Percentiles rank a stretch among this genome's conserved stretches.
phyloP scores from a whole-genome alignment of 2,888 invertebrate genomes.

The Lathronympha strigana region DNA sequence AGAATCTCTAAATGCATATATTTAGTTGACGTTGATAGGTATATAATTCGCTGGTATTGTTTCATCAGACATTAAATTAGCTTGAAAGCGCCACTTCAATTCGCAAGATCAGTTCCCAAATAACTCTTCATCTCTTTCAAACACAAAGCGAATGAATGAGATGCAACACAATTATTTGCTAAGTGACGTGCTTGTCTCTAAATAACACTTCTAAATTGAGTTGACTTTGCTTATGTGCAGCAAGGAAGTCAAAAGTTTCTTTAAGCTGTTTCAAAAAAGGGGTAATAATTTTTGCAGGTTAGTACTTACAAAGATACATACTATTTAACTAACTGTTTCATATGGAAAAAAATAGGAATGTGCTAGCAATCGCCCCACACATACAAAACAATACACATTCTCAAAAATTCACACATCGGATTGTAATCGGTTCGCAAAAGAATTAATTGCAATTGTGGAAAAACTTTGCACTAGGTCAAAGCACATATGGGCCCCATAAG shows the following conservation, averaged over 20 bases:
- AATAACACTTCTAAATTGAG: not conserved
- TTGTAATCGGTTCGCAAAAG: not conserved
- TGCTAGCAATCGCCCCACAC: not conserved
- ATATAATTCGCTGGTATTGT: too few relatives aligned
- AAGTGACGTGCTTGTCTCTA: not conserved
- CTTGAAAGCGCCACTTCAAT: not conserved
- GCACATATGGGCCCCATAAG: not conserved
- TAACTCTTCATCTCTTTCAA: not conserved
- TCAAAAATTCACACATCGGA: not conserved
- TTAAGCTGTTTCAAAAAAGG: not conserved
- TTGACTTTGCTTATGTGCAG: too few relatives aligned
- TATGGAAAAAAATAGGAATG: not conserved
- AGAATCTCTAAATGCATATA: too few relatives aligned
- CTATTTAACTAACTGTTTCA: not conserved
- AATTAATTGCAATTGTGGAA: not conserved
- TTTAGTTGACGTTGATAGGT: too few relatives aligned
- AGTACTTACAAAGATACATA: not conserved
- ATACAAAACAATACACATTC: not conserved
- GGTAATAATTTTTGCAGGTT: not conserved
- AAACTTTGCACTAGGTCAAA: slow-evolving; percentile 12
- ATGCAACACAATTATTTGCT: not conserved
- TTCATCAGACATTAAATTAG: not conserved
- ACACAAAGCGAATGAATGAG: not conserved
- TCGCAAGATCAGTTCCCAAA: not conserved
- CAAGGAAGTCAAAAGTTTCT: too few relatives aligned